A percentile compares a stretch with the other conserved stretches of the same genome.
phyloP scores from a whole-genome alignment of 2,888 invertebrate species.

The Drosophila longiperda region DNA sequence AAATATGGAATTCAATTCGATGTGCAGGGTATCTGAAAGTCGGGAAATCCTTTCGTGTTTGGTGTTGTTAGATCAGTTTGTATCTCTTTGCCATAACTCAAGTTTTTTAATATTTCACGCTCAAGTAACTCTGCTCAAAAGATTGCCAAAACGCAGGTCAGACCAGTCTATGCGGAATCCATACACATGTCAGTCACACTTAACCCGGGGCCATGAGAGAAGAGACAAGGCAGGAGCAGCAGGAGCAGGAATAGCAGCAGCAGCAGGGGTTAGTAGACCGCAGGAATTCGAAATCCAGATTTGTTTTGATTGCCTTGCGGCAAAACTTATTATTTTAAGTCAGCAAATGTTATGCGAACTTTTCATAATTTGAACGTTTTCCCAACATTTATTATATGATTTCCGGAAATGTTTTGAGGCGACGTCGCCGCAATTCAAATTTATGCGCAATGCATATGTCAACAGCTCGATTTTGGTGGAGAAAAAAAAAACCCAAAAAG shows the following conservation, averaged over 20 bases:
- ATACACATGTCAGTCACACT: conserved; percentile 78
- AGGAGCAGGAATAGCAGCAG: background rate
- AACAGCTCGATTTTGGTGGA: conserved; percentile 61
- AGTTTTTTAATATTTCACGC: conserved; percentile 65
- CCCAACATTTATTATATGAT: conserved; percentile 73
- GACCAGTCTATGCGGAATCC: conserved; percentile 61
- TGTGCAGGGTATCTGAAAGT: background rate
- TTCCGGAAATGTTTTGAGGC: conserved; percentile 70
- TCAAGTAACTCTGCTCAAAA: conserved; percentile 66
- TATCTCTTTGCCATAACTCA: conserved; percentile 11
- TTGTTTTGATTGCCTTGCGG: conserved; percentile 73
- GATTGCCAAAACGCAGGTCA: conserved; percentile 41
- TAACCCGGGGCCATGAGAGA: conserved; percentile 62
- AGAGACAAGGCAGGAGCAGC: conserved; percentile 5
- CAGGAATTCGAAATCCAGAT: conserved; percentile 59
- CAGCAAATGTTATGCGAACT: conserved; percentile 60
- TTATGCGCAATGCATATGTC: conserved; percentile 78
- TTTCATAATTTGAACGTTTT: conserved; percentile 66
- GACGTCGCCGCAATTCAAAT: conserved; percentile 55
- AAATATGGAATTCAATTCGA: rapidly evolving
- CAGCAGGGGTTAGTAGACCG: conserved; percentile 31
- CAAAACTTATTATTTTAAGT: conserved; percentile 73
- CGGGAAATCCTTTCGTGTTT: background rate
- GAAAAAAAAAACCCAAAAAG: conserved; percentile 22
- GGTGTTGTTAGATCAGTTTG: conserved; percentile 20